Percentiles rank a stretch among this genome's conserved stretches.
Evolutionary conservation across 2,888 invertebrate species (phyloP).

Genomic region (Apodemia duryi): DNA sequence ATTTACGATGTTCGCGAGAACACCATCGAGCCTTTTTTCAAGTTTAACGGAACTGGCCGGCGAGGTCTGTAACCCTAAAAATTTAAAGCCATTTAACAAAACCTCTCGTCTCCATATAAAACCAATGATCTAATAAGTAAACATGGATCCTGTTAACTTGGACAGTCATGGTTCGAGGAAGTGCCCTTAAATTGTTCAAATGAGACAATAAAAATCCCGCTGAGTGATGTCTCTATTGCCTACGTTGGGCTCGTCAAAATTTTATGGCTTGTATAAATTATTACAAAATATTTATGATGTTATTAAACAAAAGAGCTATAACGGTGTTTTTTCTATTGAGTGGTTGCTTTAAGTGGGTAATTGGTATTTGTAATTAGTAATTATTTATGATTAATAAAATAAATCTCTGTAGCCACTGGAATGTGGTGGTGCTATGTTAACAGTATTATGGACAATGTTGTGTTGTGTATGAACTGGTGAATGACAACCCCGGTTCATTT

Average conservation of each 20-base stretch:
- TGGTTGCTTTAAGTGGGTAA: neutral
- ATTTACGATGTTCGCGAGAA: conserved; percentile 49
- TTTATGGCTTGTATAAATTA: conserved; percentile 39
- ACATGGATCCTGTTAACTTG: conserved; percentile 40
- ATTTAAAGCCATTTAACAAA: neutral
- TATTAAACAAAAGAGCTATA: conserved; percentile 8
- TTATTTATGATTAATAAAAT: neutral
- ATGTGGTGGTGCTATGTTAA: too few relatives aligned
- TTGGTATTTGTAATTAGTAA: neutral
- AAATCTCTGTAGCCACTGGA: too few relatives aligned
- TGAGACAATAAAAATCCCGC: conserved; percentile 66
- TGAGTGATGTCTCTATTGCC: conserved; percentile 63
- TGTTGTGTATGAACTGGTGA: too few relatives aligned
- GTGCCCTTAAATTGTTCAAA: conserved; percentile 63
- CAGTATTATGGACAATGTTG: too few relatives aligned
- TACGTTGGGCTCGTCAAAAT: conserved; percentile 62
- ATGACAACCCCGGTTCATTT: too few relatives aligned
- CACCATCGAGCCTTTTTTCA: conserved; percentile 53
- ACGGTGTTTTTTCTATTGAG: neutral
- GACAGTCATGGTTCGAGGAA: conserved; percentile 63
- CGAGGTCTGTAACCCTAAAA: conserved; percentile 14
- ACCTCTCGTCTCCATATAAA: conserved; percentile 1
- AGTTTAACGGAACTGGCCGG: conserved; percentile 36
- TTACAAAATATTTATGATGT: conserved; percentile 13
- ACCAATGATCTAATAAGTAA: neutral